Evolutionary conservation across 2,888 invertebrate genomes (phyloP).

Genomic region (Drosophila mettleri): DNA sequence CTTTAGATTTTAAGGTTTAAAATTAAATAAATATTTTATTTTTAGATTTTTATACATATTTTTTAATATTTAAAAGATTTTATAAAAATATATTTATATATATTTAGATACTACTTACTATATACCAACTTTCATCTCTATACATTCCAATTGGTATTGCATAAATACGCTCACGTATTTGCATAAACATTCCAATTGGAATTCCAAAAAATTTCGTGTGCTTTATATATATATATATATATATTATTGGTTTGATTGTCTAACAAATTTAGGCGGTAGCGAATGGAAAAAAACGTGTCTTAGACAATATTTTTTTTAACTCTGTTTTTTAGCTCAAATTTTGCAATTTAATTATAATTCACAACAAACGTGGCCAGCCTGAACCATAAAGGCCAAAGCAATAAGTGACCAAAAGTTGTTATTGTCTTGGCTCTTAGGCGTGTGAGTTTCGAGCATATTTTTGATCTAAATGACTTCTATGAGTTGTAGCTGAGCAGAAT

Average conservation of each 20-base stretch:
- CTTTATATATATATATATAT: neutral
- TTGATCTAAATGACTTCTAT: neutral
- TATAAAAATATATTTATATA: too few relatives aligned
- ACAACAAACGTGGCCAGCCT: conserved; percentile 37
- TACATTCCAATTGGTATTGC: neutral
- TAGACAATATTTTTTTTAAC: conserved; percentile 8
- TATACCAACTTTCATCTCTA: neutral
- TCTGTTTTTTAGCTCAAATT: conserved; percentile 19
- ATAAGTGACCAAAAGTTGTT: neutral
- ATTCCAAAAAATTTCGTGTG: conserved; percentile 1
- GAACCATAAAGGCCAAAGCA: conserved; percentile 6
- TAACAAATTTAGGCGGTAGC: conserved; percentile 15
- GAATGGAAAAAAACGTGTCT: conserved; percentile 48
- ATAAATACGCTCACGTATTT: neutral
- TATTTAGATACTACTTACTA: too few relatives aligned
- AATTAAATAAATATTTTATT: neutral
- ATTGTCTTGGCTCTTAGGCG: neutral
- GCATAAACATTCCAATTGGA: neutral
- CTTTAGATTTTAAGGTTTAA: too few relatives aligned
- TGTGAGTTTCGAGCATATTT: conserved; percentile 12
- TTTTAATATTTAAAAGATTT: neutral
- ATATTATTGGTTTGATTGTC: conserved; percentile 12
- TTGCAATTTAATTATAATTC: conserved; percentile 35
- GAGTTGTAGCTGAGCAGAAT: too few relatives aligned
- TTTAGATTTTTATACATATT: neutral